Evolutionary conservation across 1,140 invertebrate species (phyloP), one percentile per base, ranked within the genome.

Genomic region (Oedothorax gibbosus): DNA sequence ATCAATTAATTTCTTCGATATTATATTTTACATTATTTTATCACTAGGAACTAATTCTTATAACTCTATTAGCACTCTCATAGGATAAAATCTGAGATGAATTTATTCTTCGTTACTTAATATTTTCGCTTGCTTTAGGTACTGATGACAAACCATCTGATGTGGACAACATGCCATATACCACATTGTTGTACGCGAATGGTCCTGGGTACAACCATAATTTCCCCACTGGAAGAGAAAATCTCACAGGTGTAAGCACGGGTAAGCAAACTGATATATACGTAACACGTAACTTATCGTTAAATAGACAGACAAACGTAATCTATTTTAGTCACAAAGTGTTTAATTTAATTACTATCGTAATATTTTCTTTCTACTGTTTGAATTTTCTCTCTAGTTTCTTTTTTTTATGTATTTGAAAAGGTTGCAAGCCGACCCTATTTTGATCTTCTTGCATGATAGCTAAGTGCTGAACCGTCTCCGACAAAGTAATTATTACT

Each of bases 141-240:
- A 35, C 72, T 12, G 86, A 87, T 20, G 62, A 79, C n/a, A 77
- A 86, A 65, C 53, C 53, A 4, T 85, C 78, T 50, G 85, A 85
- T 50, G 60, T 81, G 11, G 95, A 97, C 87, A 89, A 91, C 6
- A 91, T 93, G 6, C 94, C 95, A 0, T 97, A 95, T 89, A 96
- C 96, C 0, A 95, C 94, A 0, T 90, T 98, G 5, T 92, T 93
- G 0, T 98, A 97, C 89, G 93, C 93, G 66, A 96, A 95, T 5
- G 96, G 96, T 0, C 94, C 94, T 0, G 94, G 94, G 0, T 93
- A 93, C 88, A 91, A 87, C 49, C 66, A 87, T 60, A 83, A 89
- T 90, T 7, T 82, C 87, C 15, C 89, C 21, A 87, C 85, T 49
- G 86, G 88, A 49, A 88, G 92, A 64, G 87, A 90, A 86, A 87